Conservation (phyloP, 1,140 invertebrate species). For the Tetragonula clypearis region DNA sequence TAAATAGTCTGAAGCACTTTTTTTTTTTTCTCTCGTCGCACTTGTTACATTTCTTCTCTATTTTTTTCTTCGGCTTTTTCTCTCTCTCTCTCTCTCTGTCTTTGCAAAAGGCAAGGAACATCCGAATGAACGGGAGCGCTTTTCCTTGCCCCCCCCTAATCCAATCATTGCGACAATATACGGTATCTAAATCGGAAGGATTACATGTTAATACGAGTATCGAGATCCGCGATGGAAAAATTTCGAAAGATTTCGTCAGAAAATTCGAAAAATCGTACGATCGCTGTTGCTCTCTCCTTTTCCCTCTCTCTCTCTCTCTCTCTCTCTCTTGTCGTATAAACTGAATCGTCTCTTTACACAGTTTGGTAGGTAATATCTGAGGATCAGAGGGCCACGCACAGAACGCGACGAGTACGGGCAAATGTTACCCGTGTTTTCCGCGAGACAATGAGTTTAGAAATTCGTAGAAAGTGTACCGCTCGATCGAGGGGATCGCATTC, state of each 20-base stretch:
- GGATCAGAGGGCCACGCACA: neutral
- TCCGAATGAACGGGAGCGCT: neutral
- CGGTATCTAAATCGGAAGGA: conserved; percentile 46
- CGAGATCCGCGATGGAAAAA: conserved; percentile 22
- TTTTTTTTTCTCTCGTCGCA: neutral
- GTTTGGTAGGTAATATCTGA: neutral
- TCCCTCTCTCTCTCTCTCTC: neutral
- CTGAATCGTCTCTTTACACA: neutral
- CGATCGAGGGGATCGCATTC: neutral
- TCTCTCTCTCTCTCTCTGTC: neutral
- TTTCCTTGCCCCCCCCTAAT: neutral
- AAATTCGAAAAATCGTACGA: neutral
- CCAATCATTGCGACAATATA: conserved; percentile 54
- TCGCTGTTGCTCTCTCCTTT: neutral
- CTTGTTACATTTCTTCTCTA: neutral
- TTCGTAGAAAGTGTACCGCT: neutral
- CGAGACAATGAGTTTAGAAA: conserved; percentile 8
- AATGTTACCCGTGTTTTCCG: neutral
- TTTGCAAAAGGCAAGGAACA: conserved; percentile 5
- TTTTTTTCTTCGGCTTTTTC: neutral
- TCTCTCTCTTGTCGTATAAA: neutral
- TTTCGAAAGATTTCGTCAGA: neutral
- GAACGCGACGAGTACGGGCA: conserved; percentile 7
- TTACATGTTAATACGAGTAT: conserved; percentile 56
- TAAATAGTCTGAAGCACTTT: conserved; percentile 45